Evolutionary conservation across 2,113 vertebrate species (phyloP).

Genomic region (Callionymus lyra): DNA sequence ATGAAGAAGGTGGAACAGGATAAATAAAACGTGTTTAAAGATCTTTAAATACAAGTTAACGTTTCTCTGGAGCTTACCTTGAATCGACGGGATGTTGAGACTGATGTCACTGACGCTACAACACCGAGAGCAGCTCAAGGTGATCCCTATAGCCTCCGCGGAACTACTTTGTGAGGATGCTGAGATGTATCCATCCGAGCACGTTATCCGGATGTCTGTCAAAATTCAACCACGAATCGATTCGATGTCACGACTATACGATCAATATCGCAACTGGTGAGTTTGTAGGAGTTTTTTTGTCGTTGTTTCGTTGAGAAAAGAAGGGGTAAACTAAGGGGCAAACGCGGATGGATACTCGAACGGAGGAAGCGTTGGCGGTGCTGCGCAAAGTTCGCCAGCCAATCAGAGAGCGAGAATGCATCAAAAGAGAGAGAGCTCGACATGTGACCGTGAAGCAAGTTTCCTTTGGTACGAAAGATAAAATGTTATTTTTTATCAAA

Average conservation of each 20-base stretch:
- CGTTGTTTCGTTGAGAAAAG: too few species aligned
- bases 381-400: slow-evolving; percentile 21
- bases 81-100: not conserved
- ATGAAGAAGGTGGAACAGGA: too few species aligned
- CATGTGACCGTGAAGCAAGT: slow-evolving; percentile 38
- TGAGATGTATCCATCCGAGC: slow-evolving; percentile 50
- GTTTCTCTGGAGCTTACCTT: slow-evolving; percentile 40
- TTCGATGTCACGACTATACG: too few species aligned
- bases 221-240: too few species aligned
- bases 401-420: slow-evolving; percentile 25
- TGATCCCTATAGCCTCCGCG: slow-evolving; percentile 41
- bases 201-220: too few species aligned
- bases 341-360: slow-evolving; percentile 33
- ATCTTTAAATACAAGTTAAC: too few species aligned
- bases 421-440: slow-evolving; percentile 2
- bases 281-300: too few species aligned
- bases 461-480: slow-evolving; percentile 3
- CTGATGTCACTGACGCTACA: slow-evolving; percentile 18
- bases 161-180: slow-evolving; percentile 61
- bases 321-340: too few species aligned
- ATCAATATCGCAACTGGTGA: too few species aligned
- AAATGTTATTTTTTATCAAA: not conserved
- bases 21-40: not conserved
- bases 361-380: slow-evolving; percentile 5
- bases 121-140: slow-evolving; percentile 53